Evolutionary conservation across 2,888 invertebrate genomes (phyloP).

Genomic region (Scrobipalpa costella): DNA sequence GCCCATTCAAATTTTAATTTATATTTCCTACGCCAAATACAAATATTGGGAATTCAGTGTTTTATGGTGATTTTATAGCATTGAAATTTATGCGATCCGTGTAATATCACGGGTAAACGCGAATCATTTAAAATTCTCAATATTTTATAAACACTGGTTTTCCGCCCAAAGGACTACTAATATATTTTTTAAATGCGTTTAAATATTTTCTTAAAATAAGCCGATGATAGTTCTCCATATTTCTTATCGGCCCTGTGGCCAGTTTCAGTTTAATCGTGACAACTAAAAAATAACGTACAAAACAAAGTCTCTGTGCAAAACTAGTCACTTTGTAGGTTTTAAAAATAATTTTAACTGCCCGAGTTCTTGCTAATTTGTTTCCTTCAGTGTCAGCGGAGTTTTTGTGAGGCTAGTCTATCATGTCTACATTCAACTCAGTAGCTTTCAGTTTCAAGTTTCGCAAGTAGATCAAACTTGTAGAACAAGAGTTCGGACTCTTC

Average conservation of each 20-base stretch:
- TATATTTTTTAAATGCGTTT: too few relatives aligned
- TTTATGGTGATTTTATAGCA: constrained; percentile 21
- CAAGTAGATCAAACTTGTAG: constrained; percentile 12
- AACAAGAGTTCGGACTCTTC: neutral
- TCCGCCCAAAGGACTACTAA: too few relatives aligned
- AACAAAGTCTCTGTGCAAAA: too few relatives aligned
- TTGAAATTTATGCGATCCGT: neutral
- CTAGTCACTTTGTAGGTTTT: neutral
- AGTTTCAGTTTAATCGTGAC: too few relatives aligned
- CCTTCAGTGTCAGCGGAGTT: neutral
- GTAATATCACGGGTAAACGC: too few relatives aligned
- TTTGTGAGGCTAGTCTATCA: neutral
- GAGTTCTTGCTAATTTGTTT: neutral
- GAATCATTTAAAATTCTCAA: too few relatives aligned
- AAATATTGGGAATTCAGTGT: constrained; percentile 50
- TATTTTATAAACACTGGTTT: too few relatives aligned
- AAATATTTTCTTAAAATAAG: too few relatives aligned
- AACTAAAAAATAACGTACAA: too few relatives aligned
- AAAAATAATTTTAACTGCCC: neutral
- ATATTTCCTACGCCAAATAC: constrained; percentile 55
- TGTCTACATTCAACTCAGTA: neutral
- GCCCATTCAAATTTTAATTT: constrained; percentile 76
- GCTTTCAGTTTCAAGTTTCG: neutral
- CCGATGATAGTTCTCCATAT: too few relatives aligned
- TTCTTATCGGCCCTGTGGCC: too few relatives aligned